phyloP scores from a whole-genome alignment of 2,113 vertebrate genomes.

The Phalacrocorax carbo region DNA sequence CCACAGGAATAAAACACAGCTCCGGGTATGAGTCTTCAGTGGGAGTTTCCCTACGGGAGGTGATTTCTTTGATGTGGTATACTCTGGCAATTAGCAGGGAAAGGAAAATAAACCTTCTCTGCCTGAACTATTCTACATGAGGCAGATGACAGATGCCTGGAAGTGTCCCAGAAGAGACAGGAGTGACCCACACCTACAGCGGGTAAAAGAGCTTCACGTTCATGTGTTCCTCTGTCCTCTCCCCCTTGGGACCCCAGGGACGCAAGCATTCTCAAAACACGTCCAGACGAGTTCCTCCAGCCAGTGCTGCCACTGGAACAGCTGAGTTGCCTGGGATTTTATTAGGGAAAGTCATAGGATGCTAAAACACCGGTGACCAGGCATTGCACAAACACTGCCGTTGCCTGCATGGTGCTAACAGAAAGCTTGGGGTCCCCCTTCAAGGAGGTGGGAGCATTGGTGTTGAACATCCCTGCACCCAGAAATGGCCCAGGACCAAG shows the following conservation, averaged over 20 bases:
- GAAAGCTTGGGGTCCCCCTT: not conserved
- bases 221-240: not conserved
- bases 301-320: fast-evolving
- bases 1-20: not conserved
- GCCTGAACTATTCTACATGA: fast-evolving
- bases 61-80: conserved; percentile 38
- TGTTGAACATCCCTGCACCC: not conserved
- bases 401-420: fast-evolving
- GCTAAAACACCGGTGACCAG: not conserved
- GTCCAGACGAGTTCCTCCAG: fast-evolving
- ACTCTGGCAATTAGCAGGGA: not conserved
- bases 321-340: not conserved
- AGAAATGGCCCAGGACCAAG: not conserved
- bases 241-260: not conserved
- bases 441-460: fast-evolving
- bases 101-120: conserved; percentile 33
- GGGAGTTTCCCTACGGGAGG: not conserved
- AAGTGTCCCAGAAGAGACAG: not conserved
- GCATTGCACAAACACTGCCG: fast-evolving
- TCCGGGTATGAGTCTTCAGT: not conserved
- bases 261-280: not conserved
- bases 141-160: not conserved
- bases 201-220: not conserved
- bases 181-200: not conserved
- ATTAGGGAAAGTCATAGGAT: not conserved